Base-by-base conservation (phyloP, 2,888 invertebrate species). In the Spodoptera littoralis region DNA sequence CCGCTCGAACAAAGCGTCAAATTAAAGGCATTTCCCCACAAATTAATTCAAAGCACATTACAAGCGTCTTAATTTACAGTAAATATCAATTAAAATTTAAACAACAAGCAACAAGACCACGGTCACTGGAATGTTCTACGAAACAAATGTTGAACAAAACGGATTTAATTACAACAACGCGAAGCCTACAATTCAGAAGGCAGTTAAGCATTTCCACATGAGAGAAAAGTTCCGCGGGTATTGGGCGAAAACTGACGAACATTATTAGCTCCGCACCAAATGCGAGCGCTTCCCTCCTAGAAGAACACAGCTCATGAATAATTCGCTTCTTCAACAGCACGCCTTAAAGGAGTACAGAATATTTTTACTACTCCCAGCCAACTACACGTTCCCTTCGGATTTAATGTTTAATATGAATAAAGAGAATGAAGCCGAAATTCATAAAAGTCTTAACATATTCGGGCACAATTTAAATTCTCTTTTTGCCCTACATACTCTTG, bases 31-130 rank as follows among this genome's bases (percentile, higher is more conserved):
- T 59, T 48, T 24, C 63, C 41, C 60, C 48, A 49, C 62, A 65
- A 76, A 76, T 76, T 76, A 77, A 76, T 76, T 76, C 73, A 48
- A 70, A 70, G 70, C 73, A 76, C 73, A 73, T 73, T 73, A 73
- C 73, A 72, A 72, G 70, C 65, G 56, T 64, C 73, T 76, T 76
- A 73, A 72, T 72, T 64, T 45, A 65, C 64, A 62, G 53, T 76
- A 73, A 73, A 76, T 78, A 77, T 70, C 65, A 76, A 70, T 78
- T 77, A 65, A 75, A 70, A 53, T 73, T 65, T 49, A 52, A 66
- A 65, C 62, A 76, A 65, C 65, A 70, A 52, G 53, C 58, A 44
- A 60, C 59, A 61, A 67, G 59, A 58, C 57, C 59, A 50, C 53
- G 70, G 78, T 59, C 79, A 65, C 50, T 45, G 43, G 54, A 59